A percentile compares a stretch with the other conserved stretches of the same genome.
Conservation (phyloP, 1,140 invertebrate genomes). For the Anastrepha ludens region DNA sequence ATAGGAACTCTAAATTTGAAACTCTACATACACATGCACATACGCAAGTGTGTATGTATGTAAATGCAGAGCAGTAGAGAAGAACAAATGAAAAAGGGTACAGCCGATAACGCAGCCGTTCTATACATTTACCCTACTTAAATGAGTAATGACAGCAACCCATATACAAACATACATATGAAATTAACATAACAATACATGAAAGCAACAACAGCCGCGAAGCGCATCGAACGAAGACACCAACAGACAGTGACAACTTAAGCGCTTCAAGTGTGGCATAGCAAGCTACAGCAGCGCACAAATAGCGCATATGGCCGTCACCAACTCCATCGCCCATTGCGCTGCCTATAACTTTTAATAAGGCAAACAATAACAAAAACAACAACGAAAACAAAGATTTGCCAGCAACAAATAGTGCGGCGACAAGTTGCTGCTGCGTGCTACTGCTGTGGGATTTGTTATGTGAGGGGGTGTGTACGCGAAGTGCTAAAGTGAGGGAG, state of each 20-base stretch:
- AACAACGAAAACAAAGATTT: not conserved
- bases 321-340: too few species aligned
- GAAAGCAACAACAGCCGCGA: not conserved
- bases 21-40: too few species aligned
- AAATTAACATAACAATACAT: slow-evolving; percentile 48
- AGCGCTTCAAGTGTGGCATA: not conserved
- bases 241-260: slow-evolving; percentile 40
- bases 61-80: not conserved
- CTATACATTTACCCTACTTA: not conserved
- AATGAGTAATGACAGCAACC: not conserved
- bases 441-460: not conserved
- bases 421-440: not conserved
- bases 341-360: too few species aligned
- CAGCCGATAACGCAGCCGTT: not conserved
- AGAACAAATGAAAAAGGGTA: not conserved
- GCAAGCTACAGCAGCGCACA: not conserved
- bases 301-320: too few species aligned
- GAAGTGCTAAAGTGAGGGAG: not conserved
- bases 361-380: too few species aligned
- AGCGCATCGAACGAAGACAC: not conserved
- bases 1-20: not conserved
- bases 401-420: not conserved
- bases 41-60: too few species aligned
- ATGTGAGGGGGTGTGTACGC: not conserved
- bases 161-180: not conserved